Base-by-base conservation (phyloP, 2,888 invertebrate species). In the Spodoptera littoralis region DNA sequence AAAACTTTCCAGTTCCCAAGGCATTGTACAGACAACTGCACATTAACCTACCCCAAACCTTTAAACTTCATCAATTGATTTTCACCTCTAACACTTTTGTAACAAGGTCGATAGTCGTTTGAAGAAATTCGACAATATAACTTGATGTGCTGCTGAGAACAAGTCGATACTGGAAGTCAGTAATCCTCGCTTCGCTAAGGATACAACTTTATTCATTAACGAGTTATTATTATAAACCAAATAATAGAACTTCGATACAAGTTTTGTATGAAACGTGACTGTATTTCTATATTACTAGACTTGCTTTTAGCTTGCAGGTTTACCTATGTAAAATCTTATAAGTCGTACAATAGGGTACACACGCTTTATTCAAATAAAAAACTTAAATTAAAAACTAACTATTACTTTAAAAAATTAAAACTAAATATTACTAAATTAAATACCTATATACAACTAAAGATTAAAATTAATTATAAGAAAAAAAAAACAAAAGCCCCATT, bases 181-280 rank as follows among this genome's bases (percentile, higher is more conserved):
- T 59, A 66, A 73, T 73, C 76, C 60, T 43, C 48, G 42, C 52
- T 50, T 30, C 41, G 45, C 18, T 22, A n/a, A 52, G 42, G 54
- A 52, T 6, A n/a, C 3, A 76, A 74, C 62, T 74, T 74, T 47
- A 51, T 74, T 74, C 73, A 76, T 74, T 72, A 72, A 46, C 36
- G 41, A 60, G 46, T 43, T 63, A 50, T 41, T 63, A 50, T 41
- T 60, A 63, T 60, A 66, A 66, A 60, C 24, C 55, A 61, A 68
- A 64, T 72, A 68, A 70, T 59, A 76, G 58, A 76, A 66, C 51
- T 62, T 45, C 27, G 45, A 47, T 66, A 70, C 56, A 44, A 36
- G 66, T 56, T 6, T 41, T 13, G 18, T 41, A 61, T 49, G 45
- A 4, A 41, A 60, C 73, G 76, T 73, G 73, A 73, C 42, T 30